Conservation (phyloP, 2,888 invertebrate genomes). For the Plutella xylostella region DNA sequence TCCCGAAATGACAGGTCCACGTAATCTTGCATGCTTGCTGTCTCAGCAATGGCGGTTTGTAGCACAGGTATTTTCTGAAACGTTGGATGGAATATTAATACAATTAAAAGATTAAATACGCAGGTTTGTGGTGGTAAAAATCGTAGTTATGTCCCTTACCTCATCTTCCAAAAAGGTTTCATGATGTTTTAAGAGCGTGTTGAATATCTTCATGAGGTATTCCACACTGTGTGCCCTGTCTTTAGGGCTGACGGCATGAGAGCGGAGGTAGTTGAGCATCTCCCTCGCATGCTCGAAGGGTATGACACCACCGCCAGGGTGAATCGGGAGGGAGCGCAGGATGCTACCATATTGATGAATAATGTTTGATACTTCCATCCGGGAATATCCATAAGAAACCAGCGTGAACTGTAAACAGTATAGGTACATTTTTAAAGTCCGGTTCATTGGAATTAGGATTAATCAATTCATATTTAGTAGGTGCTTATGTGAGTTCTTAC, state of each 20-base stretch:
- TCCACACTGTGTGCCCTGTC: constrained; percentile 70
- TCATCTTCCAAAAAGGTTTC: constrained; percentile 79
- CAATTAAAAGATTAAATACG: neutral
- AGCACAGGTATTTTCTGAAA: constrained; percentile 55
- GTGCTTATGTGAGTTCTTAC: constrained; percentile 47
- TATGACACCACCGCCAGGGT: constrained; percentile 76
- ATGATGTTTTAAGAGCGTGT: constrained; percentile 51
- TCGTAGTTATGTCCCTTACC: too few species aligned
- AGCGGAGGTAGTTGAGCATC: constrained; percentile 66
- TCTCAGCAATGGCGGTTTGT: constrained; percentile 45
- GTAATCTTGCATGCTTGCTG: constrained; percentile 42
- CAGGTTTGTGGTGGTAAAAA: neutral
- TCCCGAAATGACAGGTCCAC: constrained; percentile 38
- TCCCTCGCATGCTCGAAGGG: constrained; percentile 69
- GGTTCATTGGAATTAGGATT: neutral
- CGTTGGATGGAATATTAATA: neutral
- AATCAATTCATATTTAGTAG: neutral
- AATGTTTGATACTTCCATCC: constrained; percentile 66
- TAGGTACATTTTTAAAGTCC: too few species aligned
- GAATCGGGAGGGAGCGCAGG: constrained; percentile 55
- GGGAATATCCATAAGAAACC: constrained; percentile 73
- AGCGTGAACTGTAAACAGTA: constrained; percentile 38
- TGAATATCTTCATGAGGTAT: constrained; percentile 71
- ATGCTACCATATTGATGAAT: constrained; percentile 67
- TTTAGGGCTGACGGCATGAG: constrained; percentile 37